A percentile compares a stretch with the other conserved stretches of the same genome.
Evolutionary conservation across 2,113 vertebrate species (phyloP).

Genomic region (Crotalus helleri): DNA sequence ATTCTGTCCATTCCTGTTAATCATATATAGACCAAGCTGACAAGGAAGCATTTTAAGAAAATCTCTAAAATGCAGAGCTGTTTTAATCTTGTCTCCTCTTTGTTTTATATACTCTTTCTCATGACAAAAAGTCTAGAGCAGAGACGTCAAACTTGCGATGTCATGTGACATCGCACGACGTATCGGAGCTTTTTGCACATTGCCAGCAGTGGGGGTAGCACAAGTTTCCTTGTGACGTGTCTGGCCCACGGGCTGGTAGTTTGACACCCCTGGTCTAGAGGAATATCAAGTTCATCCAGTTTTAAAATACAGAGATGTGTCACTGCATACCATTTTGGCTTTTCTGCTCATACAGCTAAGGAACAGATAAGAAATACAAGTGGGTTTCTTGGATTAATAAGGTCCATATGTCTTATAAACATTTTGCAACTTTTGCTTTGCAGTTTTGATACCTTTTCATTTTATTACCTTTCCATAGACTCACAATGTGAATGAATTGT

Average conservation of each 20-base stretch:
- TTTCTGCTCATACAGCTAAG: neutral
- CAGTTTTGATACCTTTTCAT: neutral
- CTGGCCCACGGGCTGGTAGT: no score
- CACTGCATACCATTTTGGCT: neutral
- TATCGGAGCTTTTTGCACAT: no score
- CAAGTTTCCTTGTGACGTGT: no score
- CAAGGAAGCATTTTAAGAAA: neutral
- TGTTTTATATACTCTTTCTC: constrained; percentile 31
- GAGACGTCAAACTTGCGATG: no score
- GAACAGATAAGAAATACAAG: neutral
- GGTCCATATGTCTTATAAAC: constrained; percentile 2
- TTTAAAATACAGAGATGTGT: constrained; percentile 33
- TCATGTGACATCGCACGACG: no score
- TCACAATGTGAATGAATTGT: neutral
- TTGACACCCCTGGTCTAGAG: neutral
- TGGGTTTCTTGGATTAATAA: neutral
- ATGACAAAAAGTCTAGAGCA: constrained; percentile 10
- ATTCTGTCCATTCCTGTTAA: neutral
- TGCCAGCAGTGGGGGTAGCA: no score
- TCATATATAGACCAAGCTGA: neutral
- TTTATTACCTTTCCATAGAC: neutral
- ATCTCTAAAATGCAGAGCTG: neutral
- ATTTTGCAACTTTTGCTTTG: neutral
- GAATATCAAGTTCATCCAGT: neutral
- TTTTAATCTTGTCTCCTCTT: constrained; percentile 37